Percentiles rank a stretch among this genome's conserved stretches.
Conservation (phyloP, 2,888 invertebrate species). For the Conus canariensis region DNA sequence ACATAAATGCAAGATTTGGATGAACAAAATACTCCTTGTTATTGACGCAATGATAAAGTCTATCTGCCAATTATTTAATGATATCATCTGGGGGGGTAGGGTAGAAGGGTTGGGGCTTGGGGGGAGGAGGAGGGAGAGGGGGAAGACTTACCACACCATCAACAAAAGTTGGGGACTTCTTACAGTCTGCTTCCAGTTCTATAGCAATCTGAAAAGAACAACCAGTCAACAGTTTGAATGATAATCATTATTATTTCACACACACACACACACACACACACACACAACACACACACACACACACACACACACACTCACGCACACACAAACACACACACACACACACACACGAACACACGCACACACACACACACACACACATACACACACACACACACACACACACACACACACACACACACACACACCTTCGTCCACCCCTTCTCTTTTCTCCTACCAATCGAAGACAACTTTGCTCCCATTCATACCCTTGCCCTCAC, state of each 20-base stretch:
- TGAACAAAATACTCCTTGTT: too few relatives aligned
- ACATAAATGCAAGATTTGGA: too few relatives aligned
- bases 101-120: too few relatives aligned
- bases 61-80: too few relatives aligned
- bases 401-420: neutral
- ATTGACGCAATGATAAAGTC: too few relatives aligned
- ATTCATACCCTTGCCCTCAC: too few relatives aligned
- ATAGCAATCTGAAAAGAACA: constrained; percentile 41
- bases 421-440: neutral
- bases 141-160: constrained; percentile 41
- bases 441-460: neutral
- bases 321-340: neutral
- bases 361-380: constrained; percentile 18
- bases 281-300: neutral
- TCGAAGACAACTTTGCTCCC: neutral
- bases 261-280: neutral
- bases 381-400: constrained; percentile 33
- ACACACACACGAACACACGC: neutral
- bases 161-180: constrained; percentile 46
- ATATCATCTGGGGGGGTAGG: too few relatives aligned
- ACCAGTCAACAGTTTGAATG: neutral
- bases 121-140: too few relatives aligned
- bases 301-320: neutral
- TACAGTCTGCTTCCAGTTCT: constrained; percentile 41
- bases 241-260: too few relatives aligned